Evolutionary conservation across 2,888 invertebrate genomes (phyloP).

Genomic region (Anthoptus insignis): DNA sequence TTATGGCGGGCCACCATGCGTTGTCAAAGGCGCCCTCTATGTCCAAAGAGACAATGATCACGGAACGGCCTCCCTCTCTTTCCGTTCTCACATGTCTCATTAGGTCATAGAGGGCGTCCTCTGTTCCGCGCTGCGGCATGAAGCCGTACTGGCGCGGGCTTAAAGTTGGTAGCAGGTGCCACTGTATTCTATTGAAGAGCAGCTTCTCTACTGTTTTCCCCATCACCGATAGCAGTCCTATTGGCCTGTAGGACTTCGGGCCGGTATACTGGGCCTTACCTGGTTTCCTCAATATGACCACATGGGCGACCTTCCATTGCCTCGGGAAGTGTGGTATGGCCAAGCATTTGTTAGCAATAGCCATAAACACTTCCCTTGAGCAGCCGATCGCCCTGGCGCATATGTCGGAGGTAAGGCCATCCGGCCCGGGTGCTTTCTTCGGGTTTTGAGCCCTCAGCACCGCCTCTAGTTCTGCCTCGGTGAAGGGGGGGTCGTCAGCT

Average conservation of each 20-base stretch:
- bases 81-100: conserved; percentile 7
- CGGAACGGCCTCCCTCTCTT: conserved; percentile 21
- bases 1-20: too few relatives aligned
- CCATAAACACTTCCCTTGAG: background rate
- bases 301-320: conserved; percentile 29
- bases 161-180: conserved; percentile 16
- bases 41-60: conserved; percentile 43
- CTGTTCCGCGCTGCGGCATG: conserved; percentile 44
- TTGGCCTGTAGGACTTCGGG: conserved; percentile 39
- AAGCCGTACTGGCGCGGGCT: conserved; percentile 43
- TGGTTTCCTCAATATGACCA: conserved; percentile 23
- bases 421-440: background rate
- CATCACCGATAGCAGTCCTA: conserved; percentile 36
- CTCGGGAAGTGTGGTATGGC: conserved; percentile 28
- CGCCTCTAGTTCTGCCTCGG: background rate
- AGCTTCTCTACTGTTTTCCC: conserved; percentile 42
- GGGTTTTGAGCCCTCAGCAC: background rate
- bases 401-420: background rate
- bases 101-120: conserved; percentile 34
- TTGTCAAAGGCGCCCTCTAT: too few relatives aligned
- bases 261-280: conserved; percentile 21
- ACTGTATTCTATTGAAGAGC: background rate
- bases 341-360: conserved; percentile 22
- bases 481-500: background rate
- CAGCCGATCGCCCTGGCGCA: background rate